Evolutionary conservation across 2,113 vertebrate genomes (phyloP), one percentile per base, ranked within the genome.

Genomic region (Sinocyclocheilus rhinocerous): DNA sequence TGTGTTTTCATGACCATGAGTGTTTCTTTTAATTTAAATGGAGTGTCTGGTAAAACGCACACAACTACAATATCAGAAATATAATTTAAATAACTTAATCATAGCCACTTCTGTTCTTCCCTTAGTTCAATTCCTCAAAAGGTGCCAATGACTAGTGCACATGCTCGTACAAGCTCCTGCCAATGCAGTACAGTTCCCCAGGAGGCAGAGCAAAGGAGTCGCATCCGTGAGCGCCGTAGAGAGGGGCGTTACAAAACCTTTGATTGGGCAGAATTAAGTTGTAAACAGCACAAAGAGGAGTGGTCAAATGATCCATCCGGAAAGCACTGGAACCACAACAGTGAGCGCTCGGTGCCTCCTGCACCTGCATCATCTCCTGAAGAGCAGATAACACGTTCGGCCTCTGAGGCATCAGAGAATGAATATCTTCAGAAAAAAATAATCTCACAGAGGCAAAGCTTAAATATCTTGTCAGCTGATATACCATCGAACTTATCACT

Each of bases 221-320:
- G 94, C 0, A 92, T 95, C 1, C 87, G 95, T n/a, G 95, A 96
- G 29, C 94, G 95, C 26, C 91, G 95, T 20, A 93, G 93, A 80
- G 96, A 96, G 70, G 96, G 96, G 2, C 95, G 95, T 0, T 96
- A 96, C 79, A 97, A 95, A 92, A 95, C 93, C 3, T 96, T 96
- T 26, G 95, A 97, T 85, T 96, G 95, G 95, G 94, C 94, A 0
- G 96, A 97, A 52, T 96, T 96, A 78, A 94, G 95, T 82, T 95
- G 94, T 73, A 94, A 93, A 26, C 95, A 94, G 86, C 95, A 95
- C 63, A 84, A 95, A 90, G 93, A 95, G 0, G 93, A 95, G 79
- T 92, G 94, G 7, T 39, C 22, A 2, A 57, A 45, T 70, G 63
- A 75, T 61, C 86, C 61, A 16, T 63, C 75, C 13, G 83, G 83